phyloP scores from a whole-genome alignment of 2,113 vertebrate genomes.

The Martes martes region DNA sequence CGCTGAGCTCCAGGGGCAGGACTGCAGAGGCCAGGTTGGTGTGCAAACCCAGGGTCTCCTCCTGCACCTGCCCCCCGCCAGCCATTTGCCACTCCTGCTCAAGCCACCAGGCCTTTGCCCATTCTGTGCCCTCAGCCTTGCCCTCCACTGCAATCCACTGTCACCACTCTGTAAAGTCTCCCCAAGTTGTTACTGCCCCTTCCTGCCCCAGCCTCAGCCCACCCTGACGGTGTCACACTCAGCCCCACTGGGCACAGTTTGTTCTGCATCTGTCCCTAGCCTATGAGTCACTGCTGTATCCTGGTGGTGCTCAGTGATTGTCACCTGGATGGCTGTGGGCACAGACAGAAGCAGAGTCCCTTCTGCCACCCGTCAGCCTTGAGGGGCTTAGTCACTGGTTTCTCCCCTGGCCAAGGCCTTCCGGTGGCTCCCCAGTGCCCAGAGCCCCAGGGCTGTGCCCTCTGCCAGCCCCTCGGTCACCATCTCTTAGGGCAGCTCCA shows the following conservation, averaged over 20 bases:
- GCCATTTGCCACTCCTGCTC: not conserved
- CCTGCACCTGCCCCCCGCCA: not conserved
- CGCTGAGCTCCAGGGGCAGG: not conserved
- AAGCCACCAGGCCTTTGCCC: not conserved
- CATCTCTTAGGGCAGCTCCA: not conserved
- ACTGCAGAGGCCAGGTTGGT: not conserved
- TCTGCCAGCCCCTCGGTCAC: not conserved
- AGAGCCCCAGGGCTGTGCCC: not conserved
- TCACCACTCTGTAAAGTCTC: too few relatives aligned
- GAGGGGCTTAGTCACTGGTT: not conserved
- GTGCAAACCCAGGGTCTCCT: not conserved
- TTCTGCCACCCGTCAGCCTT: not conserved
- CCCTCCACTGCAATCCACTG: not conserved
- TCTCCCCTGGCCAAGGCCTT: not conserved
- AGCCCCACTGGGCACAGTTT: accelerated
- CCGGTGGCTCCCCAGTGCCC: not conserved
- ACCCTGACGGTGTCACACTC: accelerated
- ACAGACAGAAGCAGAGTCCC: not conserved
- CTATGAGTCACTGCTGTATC: not conserved
- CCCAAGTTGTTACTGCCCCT: accelerated
- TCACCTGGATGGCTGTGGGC: not conserved
- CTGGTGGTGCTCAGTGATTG: not conserved
- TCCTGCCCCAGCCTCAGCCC: accelerated
- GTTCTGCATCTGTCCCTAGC: not conserved
- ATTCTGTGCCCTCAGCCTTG: not conserved